Evolutionary conservation across 2,113 vertebrate species (phyloP).

Genomic region (Centrocercus urophasianus): DNA sequence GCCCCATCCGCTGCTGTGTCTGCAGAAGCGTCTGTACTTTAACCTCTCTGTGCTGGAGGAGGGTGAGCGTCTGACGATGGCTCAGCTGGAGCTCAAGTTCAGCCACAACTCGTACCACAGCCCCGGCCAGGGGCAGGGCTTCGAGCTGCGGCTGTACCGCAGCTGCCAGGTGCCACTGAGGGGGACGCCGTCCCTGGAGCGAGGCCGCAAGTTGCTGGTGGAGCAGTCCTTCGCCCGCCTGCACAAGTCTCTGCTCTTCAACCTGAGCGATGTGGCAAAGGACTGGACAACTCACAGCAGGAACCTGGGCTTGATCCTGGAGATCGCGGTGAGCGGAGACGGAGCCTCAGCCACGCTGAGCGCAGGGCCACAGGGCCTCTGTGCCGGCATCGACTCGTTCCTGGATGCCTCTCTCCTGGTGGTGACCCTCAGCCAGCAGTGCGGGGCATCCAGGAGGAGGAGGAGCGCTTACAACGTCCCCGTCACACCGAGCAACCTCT

Average conservation of each 20-base stretch:
- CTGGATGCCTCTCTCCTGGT: conserved; percentile 80
- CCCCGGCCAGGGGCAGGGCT: not conserved
- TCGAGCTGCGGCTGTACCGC: conserved; percentile 81
- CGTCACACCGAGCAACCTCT: conserved; percentile 74
- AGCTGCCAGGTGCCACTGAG: conserved; percentile 48
- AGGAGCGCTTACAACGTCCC: conserved; percentile 41
- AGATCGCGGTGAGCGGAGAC: conserved; percentile 33
- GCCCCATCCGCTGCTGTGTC: conserved; percentile 68
- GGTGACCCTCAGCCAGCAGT: conserved; percentile 87
- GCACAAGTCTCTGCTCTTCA: conserved; percentile 75
- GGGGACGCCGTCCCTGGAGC: conserved; percentile 9
- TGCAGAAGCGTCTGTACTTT: conserved; percentile 87
- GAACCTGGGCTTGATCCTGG: conserved; percentile 80
- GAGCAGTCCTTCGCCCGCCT: conserved; percentile 77
- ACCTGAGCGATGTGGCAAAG: conserved; percentile 78
- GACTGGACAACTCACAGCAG: conserved; percentile 62
- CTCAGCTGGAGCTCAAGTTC: conserved; percentile 86
- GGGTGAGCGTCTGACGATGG: conserved; percentile 83
- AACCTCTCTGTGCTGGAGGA: conserved; percentile 88
- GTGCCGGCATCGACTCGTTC: conserved; percentile 32
- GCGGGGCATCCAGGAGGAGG: conserved; percentile 59
- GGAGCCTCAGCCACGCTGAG: fast-evolving
- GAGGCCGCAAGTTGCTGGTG: conserved; percentile 74
- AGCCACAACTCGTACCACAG: conserved; percentile 62
- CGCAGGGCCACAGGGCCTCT: fast-evolving